phyloP scores from a whole-genome alignment of 35 echinoderm and acorn worm species.

The Anneissia japonica region DNA sequence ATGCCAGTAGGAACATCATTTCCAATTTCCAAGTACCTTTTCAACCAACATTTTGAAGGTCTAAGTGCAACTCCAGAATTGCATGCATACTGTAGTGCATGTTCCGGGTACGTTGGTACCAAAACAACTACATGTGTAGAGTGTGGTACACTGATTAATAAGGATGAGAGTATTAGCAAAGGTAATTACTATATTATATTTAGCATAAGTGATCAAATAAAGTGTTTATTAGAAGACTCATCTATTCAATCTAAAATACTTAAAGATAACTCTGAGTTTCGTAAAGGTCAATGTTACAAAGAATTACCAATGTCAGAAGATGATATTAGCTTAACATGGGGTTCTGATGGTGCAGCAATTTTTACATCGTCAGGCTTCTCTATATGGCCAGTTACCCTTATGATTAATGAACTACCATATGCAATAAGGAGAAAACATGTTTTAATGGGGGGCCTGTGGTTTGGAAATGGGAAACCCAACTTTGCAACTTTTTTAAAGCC shows the following conservation, averaged over 20 bases:
- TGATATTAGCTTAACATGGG: background rate
- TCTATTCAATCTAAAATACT: background rate
- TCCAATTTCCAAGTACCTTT: background rate
- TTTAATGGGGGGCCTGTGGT: constrained; percentile 15
- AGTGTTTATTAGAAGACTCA: background rate
- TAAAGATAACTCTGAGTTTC: no score
- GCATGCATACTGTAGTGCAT: background rate
- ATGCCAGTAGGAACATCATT: background rate
- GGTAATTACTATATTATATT: constrained; percentile 3
- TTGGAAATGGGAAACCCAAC: constrained; percentile 13
- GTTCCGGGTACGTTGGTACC: background rate
- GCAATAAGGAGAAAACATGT: constrained; percentile 7
- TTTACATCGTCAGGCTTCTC: constrained; percentile 28
- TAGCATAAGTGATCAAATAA: background rate
- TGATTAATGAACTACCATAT: background rate
- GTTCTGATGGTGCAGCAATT: constrained; percentile 29
- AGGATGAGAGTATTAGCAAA: background rate
- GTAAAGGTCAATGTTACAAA: no score
- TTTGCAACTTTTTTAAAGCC: constrained; percentile 18
- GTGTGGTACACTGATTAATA: background rate
- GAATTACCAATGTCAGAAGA: no score
- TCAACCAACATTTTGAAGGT: constrained; percentile 1
- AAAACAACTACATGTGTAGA: no score
- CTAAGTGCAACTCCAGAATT: background rate
- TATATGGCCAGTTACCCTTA: constrained; percentile 21